Evolutionary conservation across 2,888 invertebrate genomes (phyloP).

Genomic region (Pandemis corylana): DNA sequence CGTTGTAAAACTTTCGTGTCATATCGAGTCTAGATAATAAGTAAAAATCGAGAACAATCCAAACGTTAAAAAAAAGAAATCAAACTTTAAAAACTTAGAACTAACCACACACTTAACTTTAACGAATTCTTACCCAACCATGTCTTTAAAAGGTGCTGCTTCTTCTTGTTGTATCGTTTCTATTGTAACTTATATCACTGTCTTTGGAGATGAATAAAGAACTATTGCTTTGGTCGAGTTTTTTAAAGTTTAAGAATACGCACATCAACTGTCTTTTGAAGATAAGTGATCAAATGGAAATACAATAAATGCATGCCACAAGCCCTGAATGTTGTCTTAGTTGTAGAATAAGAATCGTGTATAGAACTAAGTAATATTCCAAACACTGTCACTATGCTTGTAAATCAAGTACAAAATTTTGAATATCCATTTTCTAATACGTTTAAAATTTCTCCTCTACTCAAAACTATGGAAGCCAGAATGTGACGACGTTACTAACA

Average conservation of each 20-base stretch:
- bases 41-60: constrained; percentile 59
- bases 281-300: constrained; percentile 45
- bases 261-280: constrained; percentile 53
- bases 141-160: constrained; percentile 83
- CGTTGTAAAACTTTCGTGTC: constrained; percentile 46
- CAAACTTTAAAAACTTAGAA: constrained; percentile 55
- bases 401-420: constrained; percentile 75
- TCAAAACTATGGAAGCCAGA: constrained; percentile 83
- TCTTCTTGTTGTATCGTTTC: constrained; percentile 58
- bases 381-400: constrained; percentile 42
- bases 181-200: constrained; percentile 43
- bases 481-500: constrained; percentile 65
- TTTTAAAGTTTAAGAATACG: constrained; percentile 35
- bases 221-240: constrained; percentile 59
- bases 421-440: constrained; percentile 48
- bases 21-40: constrained; percentile 41
- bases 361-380: constrained; percentile 30
- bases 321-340: constrained; percentile 55
- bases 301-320: constrained; percentile 71
- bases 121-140: constrained; percentile 62
- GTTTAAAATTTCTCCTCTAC: constrained; percentile 55
- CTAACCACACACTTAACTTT: constrained; percentile 68
- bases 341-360: constrained; percentile 22
- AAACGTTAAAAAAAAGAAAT: constrained; percentile 53
- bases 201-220: constrained; percentile 51